Evolutionary conservation across 2,113 vertebrate species (phyloP).

Genomic region (Poicephalus gulielmi): DNA sequence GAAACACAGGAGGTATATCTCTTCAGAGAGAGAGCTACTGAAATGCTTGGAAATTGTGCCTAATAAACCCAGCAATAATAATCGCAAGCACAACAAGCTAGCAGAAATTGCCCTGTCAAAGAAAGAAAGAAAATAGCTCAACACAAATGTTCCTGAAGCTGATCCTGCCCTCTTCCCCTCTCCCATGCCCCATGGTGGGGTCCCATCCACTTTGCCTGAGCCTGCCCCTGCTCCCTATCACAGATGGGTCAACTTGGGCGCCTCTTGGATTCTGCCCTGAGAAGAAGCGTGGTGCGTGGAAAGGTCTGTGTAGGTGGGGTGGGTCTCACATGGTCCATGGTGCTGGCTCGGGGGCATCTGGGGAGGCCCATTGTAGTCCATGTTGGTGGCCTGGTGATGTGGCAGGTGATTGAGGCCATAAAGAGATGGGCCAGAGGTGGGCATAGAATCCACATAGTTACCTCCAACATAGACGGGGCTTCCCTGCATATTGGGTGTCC

Average conservation of each 20-base stretch:
- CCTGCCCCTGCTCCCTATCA: conserved; percentile 73
- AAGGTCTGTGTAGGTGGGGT: conserved; percentile 94
- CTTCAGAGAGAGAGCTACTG: background rate
- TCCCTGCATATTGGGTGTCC: conserved; percentile 87
- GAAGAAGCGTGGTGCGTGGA: conserved; percentile 89
- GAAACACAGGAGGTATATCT: background rate
- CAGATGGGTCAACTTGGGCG: conserved; percentile 99
- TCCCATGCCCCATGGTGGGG: background rate
- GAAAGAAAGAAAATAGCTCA: background rate
- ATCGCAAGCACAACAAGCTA: background rate
- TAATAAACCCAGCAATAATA: background rate
- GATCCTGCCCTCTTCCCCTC: background rate
- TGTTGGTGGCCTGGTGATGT: conserved; percentile 88
- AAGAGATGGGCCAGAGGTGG: conserved; percentile 87
- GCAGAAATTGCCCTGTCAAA: background rate
- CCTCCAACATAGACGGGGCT: conserved; percentile 93
- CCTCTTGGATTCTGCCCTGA: conserved; percentile 99
- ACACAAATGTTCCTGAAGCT: conserved; percentile 12
- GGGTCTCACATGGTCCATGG: conserved; percentile 91
- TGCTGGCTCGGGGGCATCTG: conserved; percentile 87
- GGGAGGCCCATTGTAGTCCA: conserved; percentile 93
- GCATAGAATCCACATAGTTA: conserved; percentile 92
- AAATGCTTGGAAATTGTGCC: background rate
- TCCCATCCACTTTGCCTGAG: background rate
- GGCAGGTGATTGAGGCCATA: conserved; percentile 94